Evolutionary conservation across 2,797 vertebrate genomes (phyloP).

Genomic region (Spinus pinus): DNA sequence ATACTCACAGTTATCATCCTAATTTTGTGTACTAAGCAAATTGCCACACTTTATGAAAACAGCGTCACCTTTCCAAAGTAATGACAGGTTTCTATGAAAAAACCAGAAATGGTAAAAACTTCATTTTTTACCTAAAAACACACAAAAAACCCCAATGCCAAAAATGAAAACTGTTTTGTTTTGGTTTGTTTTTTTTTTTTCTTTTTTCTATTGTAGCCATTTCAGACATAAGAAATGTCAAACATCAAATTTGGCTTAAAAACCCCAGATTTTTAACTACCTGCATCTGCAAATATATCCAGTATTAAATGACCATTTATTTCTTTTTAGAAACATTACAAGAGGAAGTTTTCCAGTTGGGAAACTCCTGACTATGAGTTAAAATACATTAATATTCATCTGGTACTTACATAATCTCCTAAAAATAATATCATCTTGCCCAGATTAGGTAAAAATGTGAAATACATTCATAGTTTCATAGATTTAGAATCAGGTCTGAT

Average conservation of each 20-base stretch:
- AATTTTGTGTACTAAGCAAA: neutral
- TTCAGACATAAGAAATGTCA: neutral
- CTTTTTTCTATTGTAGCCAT: neutral
- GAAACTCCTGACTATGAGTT: neutral
- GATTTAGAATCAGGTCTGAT: neutral
- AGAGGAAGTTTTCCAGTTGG: neutral
- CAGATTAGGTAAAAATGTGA: neutral
- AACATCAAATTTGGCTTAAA: neutral
- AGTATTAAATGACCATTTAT: neutral
- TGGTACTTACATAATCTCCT: neutral
- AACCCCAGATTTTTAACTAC: neutral
- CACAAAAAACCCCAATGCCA: neutral
- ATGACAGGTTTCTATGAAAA: neutral
- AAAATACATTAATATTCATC: neutral
- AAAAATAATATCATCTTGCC: neutral
- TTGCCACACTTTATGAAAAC: neutral
- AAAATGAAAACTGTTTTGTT: fast-evolving
- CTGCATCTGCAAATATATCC: neutral
- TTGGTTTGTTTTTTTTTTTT: neutral
- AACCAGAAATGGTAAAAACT: fast-evolving
- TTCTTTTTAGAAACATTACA: neutral
- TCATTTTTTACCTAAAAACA: neutral
- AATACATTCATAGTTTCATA: neutral
- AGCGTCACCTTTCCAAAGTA: neutral
- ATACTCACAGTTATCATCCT: neutral